Evolutionary conservation across 2,888 invertebrate genomes (phyloP).

Genomic region (Troides helena): DNA sequence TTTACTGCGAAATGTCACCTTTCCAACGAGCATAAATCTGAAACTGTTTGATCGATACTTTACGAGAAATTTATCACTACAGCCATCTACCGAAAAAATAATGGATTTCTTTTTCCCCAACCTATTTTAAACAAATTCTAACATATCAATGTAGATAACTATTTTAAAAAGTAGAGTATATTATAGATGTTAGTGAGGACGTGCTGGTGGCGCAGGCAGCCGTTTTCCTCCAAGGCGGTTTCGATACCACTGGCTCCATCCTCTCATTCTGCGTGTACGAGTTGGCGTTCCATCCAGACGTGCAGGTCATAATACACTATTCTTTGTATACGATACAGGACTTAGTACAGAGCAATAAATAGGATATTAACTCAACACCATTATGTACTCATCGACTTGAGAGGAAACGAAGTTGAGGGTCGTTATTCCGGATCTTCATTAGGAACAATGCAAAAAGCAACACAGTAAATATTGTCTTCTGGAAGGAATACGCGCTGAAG

Average conservation of each 20-base stretch:
- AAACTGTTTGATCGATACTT: no score
- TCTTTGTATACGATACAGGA: background rate
- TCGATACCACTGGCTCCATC: constrained; percentile 50
- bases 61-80: no score
- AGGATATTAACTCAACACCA: background rate
- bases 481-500: no score
- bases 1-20: no score
- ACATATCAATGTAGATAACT: no score
- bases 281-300: constrained; percentile 45
- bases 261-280: constrained; percentile 46
- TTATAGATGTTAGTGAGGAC: background rate
- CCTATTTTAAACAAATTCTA: no score
- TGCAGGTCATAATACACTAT: constrained; percentile 46
- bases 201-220: constrained; percentile 57
- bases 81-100: no score
- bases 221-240: constrained; percentile 58
- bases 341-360: background rate
- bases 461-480: no score
- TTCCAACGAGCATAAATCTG: no score
- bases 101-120: no score
- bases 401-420: background rate
- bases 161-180: background rate
- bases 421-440: no score
- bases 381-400: background rate
- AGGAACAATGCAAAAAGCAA: no score